Conservation (phyloP, 2,888 invertebrate species). For the Rhagophthalmus giganteus region DNA sequence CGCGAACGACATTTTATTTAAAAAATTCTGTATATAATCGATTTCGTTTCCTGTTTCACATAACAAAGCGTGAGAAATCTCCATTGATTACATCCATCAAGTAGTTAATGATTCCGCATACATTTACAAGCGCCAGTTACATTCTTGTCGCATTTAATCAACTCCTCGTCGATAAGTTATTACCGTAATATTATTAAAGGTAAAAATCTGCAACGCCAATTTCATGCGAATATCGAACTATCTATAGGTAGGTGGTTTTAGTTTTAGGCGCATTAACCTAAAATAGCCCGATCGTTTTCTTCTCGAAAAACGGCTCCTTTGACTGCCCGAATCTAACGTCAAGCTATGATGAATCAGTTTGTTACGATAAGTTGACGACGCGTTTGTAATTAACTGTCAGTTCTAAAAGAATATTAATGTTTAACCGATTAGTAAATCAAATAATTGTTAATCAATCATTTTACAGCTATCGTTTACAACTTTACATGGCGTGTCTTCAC, state of each 20-base stretch:
- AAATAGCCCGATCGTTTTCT: neutral
- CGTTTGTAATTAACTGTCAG: constrained; percentile 29
- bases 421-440: constrained; percentile 29
- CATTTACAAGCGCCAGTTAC: too few species aligned
- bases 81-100: constrained; percentile 17
- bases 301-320: neutral
- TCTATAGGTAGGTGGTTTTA: too few species aligned
- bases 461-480: constrained; percentile 11
- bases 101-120: constrained; percentile 16
- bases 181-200: too few species aligned
- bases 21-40: constrained; percentile 20
- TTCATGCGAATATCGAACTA: too few species aligned
- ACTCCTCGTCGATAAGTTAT: too few species aligned
- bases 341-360: constrained; percentile 17
- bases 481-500: constrained; percentile 12
- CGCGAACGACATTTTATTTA: constrained; percentile 15
- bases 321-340: neutral
- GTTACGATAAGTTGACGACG: constrained; percentile 22
- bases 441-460: constrained; percentile 31
- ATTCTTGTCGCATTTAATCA: too few species aligned
- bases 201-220: too few species aligned
- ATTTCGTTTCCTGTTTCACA: constrained; percentile 25
- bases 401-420: constrained; percentile 25
- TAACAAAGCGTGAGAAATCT: constrained; percentile 31
- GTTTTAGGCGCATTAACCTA: too few species aligned